Evolutionary conservation across 1,140 invertebrate genomes (phyloP).

Genomic region (Neoseiulus cucumeris): DNA sequence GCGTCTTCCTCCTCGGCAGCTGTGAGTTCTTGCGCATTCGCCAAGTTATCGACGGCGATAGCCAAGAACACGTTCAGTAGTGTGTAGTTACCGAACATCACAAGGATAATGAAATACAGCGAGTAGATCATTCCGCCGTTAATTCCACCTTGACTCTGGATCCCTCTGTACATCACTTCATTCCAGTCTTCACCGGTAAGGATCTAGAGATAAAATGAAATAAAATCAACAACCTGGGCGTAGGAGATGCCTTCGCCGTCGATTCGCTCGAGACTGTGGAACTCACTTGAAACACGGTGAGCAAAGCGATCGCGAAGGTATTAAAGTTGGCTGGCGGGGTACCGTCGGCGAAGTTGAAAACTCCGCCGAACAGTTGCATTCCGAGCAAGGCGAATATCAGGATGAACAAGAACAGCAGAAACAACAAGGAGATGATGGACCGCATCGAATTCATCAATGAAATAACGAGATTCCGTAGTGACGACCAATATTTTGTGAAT

Average conservation of each 20-base stretch:
- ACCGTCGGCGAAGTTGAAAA: slow-evolving; percentile 70
- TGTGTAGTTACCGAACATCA: slow-evolving; percentile 39
- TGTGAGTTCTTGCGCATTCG: slow-evolving; percentile 38
- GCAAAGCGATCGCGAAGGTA: slow-evolving; percentile 93
- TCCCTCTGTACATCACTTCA: slow-evolving; percentile 38
- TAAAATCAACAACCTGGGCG: too few relatives aligned
- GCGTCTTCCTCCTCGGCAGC: slow-evolving; percentile 32
- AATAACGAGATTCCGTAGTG: slow-evolving; percentile 91
- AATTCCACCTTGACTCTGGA: slow-evolving; percentile 33
- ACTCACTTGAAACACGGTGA: slow-evolving; percentile 92
- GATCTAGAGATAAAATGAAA: slow-evolving; percentile 26
- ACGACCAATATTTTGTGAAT: slow-evolving; percentile 87
- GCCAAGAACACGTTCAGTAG: slow-evolving; percentile 40
- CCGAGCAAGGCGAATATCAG: slow-evolving; percentile 98
- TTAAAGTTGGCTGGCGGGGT: slow-evolving; percentile 97
- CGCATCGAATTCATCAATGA: slow-evolving; percentile 98
- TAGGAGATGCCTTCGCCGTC: too few relatives aligned
- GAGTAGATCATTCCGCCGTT: slow-evolving; percentile 32
- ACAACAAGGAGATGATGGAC: slow-evolving; percentile 97
- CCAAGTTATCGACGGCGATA: slow-evolving; percentile 40
- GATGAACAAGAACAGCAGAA: slow-evolving; percentile 99
- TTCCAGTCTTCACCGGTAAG: slow-evolving; percentile 41
- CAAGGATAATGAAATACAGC: slow-evolving; percentile 37
- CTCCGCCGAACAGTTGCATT: slow-evolving; percentile 99
- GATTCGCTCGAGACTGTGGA: too few relatives aligned